Evolutionary conservation across 2,888 invertebrate genomes (phyloP).

Genomic region (Dicyrtoma fusca): DNA sequence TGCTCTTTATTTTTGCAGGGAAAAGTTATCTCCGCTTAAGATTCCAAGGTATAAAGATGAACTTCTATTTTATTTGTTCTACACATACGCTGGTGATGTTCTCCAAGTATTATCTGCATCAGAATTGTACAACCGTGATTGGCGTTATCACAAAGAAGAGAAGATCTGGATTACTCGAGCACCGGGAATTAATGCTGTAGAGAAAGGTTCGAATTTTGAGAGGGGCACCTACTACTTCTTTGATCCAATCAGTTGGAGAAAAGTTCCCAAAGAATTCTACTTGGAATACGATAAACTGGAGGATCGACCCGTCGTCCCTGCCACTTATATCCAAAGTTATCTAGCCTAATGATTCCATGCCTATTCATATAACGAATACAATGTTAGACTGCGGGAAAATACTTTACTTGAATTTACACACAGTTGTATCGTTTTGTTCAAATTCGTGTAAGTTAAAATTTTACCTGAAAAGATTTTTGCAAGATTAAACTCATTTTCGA

Average conservation of each 20-base stretch:
- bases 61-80: constrained; percentile 98
- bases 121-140: constrained; percentile 83
- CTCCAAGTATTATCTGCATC: constrained; percentile 72
- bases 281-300: constrained; percentile 99
- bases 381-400: constrained; percentile 41
- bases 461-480: constrained; percentile 42
- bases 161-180: constrained; percentile 99
- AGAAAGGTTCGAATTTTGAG: constrained; percentile 95
- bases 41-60: constrained; percentile 98
- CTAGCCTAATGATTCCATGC: constrained; percentile 50
- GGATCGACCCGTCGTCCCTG: constrained; percentile 80
- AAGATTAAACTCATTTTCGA: constrained; percentile 42
- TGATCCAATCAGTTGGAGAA: constrained; percentile 98
- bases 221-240: constrained; percentile 99
- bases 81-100: constrained; percentile 97
- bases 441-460: constrained; percentile 41
- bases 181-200: constrained; percentile 89
- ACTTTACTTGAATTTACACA: constrained; percentile 40
- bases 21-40: constrained; percentile 92
- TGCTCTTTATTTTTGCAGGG: constrained; percentile 64
- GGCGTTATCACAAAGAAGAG: constrained; percentile 99
- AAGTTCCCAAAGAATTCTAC: constrained; percentile 98
- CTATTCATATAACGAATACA: constrained; percentile 39
- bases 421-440: constrained; percentile 42
- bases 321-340: constrained; percentile 62